Base-by-base conservation (phyloP, 2,888 invertebrate genomes). In the Andricus quercusramuli region DNA sequence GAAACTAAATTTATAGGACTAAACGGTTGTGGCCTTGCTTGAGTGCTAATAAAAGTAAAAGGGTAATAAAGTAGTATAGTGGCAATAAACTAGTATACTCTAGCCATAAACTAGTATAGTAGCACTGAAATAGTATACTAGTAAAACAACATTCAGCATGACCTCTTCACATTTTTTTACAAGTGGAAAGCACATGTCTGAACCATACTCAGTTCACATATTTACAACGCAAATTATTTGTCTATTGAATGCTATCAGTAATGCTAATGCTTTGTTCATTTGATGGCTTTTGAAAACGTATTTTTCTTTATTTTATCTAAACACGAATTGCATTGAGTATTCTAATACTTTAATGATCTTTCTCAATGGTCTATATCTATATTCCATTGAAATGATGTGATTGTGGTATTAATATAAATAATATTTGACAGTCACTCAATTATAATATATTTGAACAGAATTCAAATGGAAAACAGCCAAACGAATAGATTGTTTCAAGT, bases 31-130 rank as follows among this genome's bases (percentile, higher is more conserved):
- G 22, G 68, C 8, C 68, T 44, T 68, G 47, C 22, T 44, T 68
- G 44, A 44, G 68, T 68, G 37, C 68, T 44, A 44, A 68, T 44
- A 68, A 68, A 68, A 68, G 68, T 68, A 68, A 68, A 68, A 68
- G 47, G 68, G 44, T 68, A 68, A 68, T 68, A 44, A 68, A 68
- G 22, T 37, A 68, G 68, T 37, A 17, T 67, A 47, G 68, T 47
- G 25, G 68, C 22, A 68, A 68, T 68, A 68, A 47, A 68, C 44
- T 68, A 68, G 44, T 37, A 68, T 68, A 37, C 22, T 22, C 22
- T 68, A 68, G 25, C 68, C 22, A 68, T 68, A 68, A 68, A 68
- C 44, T 44, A 44, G 68, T 37, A 68, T 68, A 68, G 44, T 67
- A 41, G 37, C 68, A 67, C n/a, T 67, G 22, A 67, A 67, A 41